Evolutionary conservation across 2,113 vertebrate species (phyloP).

Genomic region (Petaurus breviceps): DNA sequence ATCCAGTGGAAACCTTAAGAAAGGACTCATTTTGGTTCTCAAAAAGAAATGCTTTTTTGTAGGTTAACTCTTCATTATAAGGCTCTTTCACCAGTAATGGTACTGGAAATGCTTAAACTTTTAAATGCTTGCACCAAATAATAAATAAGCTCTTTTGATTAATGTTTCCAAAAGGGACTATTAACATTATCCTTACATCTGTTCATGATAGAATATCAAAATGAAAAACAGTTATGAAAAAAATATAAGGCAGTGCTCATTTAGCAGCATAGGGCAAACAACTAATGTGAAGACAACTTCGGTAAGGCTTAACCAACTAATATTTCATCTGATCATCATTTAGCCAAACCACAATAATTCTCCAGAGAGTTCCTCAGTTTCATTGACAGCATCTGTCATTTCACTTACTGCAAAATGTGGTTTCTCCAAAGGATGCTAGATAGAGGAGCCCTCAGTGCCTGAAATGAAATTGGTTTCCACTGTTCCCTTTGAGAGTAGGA

Average conservation of each 20-base stretch:
- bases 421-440: conserved; percentile 69
- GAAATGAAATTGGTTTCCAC: conserved; percentile 64
- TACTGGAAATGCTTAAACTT: conserved; percentile 87
- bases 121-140: conserved; percentile 87
- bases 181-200: conserved; percentile 88
- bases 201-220: conserved; percentile 87
- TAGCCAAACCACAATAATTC: conserved; percentile 82
- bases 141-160: conserved; percentile 86
- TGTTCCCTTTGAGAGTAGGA: conserved; percentile 67
- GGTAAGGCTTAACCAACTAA: conserved; percentile 80
- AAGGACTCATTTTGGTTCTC: conserved; percentile 46
- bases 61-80: conserved; percentile 78
- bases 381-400: conserved; percentile 81
- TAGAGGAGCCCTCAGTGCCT: conserved; percentile 69
- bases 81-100: conserved; percentile 86
- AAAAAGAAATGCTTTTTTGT: conserved; percentile 80
- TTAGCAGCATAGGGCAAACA: conserved; percentile 75
- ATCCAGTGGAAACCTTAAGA: conserved; percentile 61
- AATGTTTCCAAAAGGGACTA: conserved; percentile 88
- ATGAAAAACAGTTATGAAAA: conserved; percentile 84
- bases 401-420: conserved; percentile 80
- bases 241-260: conserved; percentile 77
- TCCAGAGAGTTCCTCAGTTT: conserved; percentile 83
- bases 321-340: conserved; percentile 85
- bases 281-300: conserved; percentile 83